phyloP scores from a whole-genome alignment of 2,888 invertebrate genomes.

The Cosmopolites sordidus region DNA sequence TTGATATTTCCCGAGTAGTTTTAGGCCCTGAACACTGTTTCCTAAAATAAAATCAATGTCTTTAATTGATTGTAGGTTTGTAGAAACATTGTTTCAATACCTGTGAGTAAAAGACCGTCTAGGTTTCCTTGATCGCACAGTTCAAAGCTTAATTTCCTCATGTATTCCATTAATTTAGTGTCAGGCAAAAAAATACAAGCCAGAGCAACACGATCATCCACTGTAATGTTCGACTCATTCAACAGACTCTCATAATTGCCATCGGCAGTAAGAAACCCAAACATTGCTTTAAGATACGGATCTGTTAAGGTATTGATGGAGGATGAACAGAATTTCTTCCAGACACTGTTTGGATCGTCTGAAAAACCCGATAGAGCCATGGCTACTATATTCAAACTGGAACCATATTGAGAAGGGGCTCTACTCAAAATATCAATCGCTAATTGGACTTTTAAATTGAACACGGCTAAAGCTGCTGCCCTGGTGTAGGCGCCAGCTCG shows the following conservation, averaged over 20 bases:
- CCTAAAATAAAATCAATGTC: conserved; percentile 54
- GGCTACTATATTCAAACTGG: conserved; percentile 61
- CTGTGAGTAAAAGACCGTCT: conserved; percentile 79
- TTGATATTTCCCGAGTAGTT: conserved; percentile 80
- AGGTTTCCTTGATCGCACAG: conserved; percentile 75
- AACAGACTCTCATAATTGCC: conserved; percentile 72
- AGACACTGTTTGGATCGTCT: conserved; percentile 76
- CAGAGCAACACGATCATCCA: conserved; percentile 88
- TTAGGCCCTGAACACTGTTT: conserved; percentile 68
- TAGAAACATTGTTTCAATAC: too few species aligned
- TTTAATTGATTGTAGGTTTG: too few species aligned
- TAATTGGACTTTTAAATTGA: conserved; percentile 77
- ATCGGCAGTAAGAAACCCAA: conserved; percentile 80
- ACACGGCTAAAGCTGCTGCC: conserved; percentile 88
- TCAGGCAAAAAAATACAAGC: conserved; percentile 84
- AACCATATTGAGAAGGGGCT: conserved; percentile 52
- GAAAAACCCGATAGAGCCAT: conserved; percentile 84
- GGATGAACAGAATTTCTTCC: conserved; percentile 68
- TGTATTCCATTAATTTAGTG: conserved; percentile 70
- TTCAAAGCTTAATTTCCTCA: conserved; percentile 64
- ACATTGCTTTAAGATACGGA: conserved; percentile 86
- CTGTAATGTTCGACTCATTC: conserved; percentile 77
- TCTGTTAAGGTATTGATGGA: conserved; percentile 78
- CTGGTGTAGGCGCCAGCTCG: conserved; percentile 70
- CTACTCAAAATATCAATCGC: conserved; percentile 84